Base-by-base conservation (phyloP, 2,797 vertebrate genomes). In the Molothrus aeneus region DNA sequence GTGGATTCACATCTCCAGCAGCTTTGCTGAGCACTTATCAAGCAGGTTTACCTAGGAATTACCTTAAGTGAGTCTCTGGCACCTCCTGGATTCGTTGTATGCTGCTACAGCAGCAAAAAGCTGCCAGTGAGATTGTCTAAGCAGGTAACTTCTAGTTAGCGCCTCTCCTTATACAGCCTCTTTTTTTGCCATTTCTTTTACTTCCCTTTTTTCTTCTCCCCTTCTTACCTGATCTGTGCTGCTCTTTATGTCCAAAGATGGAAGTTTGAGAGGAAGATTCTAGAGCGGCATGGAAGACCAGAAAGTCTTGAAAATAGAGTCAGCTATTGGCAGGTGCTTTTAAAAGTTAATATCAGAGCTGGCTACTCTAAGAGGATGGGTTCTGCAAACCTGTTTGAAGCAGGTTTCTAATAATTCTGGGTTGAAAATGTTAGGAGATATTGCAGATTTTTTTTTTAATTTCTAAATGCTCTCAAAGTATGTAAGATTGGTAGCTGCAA, bases 141-240 rank as follows among this genome's bases (percentile, higher is more conserved):
- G 28, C 8, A 47, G 28, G 13, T 11, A 80, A 50, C 5, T 57
- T 60, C 17, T 20, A 38, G 57, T 19, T 60, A 38, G 17, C 13
- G 17, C 59, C 59, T 29, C 36, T 28, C 34, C 57, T 38, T 38
- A 9, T 22, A 47, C 34, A 53, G 12, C 21, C 6, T 22, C 7
- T 68, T 16, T 13, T 5, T 13, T 60, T 28, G 11, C 8, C 4
- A 0, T 22, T 32, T 31, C 7, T 20, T 38, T 38, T 13, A 10
- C 13, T 8, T 14, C 2, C 1, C 2, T 32, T 51, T 32, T 32
- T 16, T 28, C 8, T 59, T 60, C 7, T 19, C 2, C 5, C 2
- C 6, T 42, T 47, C 6, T 11, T 18, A 7, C 4, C 9, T 48
- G 47, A n/a, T 5, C 13, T 66, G 6, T 61, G 28, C 8, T 54